These are phyloP conservation scores for Clarias gariepinus DNA, from an alignment of 2,113 vertebrate genomes.

Conservation along the genomic window DNA sequence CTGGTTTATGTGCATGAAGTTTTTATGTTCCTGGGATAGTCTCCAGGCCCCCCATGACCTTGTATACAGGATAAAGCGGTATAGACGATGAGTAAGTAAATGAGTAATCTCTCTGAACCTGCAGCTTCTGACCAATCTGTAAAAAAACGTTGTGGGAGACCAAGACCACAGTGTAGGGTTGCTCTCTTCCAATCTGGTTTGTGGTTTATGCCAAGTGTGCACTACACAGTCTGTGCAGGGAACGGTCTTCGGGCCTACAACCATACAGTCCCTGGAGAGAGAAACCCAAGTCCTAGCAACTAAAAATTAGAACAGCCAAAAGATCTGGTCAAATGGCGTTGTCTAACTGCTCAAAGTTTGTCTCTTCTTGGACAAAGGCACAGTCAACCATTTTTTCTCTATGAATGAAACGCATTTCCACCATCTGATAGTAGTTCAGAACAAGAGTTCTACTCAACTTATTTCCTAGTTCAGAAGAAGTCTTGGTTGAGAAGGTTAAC, in stretches of 20 bases:
- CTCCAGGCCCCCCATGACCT: too few species aligned
- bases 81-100: too few species aligned
- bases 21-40: too few species aligned
- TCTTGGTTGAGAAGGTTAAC: neutral
- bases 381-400: too few species aligned
- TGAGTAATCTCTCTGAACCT: too few species aligned
- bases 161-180: neutral
- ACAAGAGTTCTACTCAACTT: neutral
- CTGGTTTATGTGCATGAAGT: too few species aligned
- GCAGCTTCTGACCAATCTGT: neutral
- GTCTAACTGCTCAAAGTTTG: neutral
- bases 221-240: neutral
- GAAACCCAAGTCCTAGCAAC: neutral
- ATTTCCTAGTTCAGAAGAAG: neutral
- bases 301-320: slow-evolving; percentile 3
- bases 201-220: neutral
- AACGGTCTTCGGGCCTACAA: neutral
- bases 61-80: too few species aligned
- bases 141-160: too few species aligned
- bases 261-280: neutral
- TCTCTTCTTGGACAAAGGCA: neutral
- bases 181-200: neutral
- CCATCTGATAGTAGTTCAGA: too few species aligned
- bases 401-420: too few species aligned
- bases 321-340: neutral